phyloP scores from a whole-genome alignment of 1,140 invertebrate species.

The Apis dorsata region DNA sequence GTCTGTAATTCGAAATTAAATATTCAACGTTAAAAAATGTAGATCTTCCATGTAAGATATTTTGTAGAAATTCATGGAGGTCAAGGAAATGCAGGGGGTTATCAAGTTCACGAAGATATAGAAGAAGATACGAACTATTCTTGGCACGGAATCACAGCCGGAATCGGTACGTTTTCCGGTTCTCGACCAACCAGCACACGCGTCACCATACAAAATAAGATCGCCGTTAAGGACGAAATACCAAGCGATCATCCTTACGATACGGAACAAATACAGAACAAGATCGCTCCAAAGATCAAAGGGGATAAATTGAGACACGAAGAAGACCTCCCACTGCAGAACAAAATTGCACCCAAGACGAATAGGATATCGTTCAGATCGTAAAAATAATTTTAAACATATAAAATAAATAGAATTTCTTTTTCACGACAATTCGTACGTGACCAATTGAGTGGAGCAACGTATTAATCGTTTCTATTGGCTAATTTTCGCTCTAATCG shows the following conservation, averaged over 20 bases:
- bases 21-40: neutral
- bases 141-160: conserved; percentile 60
- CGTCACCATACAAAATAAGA: conserved; percentile 64
- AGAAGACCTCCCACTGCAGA: conserved; percentile 42
- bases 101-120: conserved; percentile 67
- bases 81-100: conserved; percentile 24
- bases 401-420: neutral
- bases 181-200: conserved; percentile 6
- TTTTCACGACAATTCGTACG: neutral
- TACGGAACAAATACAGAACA: conserved; percentile 1
- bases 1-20: neutral
- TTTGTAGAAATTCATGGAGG: conserved; percentile 32
- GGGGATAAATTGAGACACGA: neutral
- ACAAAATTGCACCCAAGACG: conserved; percentile 62
- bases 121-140: conserved; percentile 58
- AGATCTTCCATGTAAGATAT: neutral
- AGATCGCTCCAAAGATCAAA: conserved; percentile 21
- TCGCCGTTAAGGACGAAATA: conserved; percentile 56
- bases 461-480: neutral
- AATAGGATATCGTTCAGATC: conserved; percentile 36
- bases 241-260: neutral
- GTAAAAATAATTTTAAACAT: neutral
- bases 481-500: neutral
- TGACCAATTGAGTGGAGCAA: too few relatives aligned
- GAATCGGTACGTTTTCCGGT: conserved; percentile 34